These are phyloP conservation scores for Erebia ligea DNA, from an alignment of 2,888 invertebrate genomes.

Conservation along the genomic window DNA sequence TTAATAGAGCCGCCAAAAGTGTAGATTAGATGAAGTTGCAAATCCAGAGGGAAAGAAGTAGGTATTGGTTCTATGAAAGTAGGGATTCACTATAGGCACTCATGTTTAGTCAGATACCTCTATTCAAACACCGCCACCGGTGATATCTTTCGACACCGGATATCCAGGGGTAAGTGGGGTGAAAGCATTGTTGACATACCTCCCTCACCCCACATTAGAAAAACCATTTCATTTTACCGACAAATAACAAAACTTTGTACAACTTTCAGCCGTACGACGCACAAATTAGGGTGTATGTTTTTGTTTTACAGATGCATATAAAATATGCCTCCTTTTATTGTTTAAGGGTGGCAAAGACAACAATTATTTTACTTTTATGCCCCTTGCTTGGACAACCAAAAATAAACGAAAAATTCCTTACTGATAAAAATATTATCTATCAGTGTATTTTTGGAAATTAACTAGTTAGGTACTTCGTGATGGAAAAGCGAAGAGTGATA, in stretches of 20 bases:
- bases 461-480: conserved; percentile 4
- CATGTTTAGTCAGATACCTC: conserved; percentile 21
- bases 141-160: conserved; percentile 59
- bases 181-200: conserved; percentile 67
- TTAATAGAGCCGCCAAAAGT: too few species aligned
- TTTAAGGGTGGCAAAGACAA: conserved; percentile 41
- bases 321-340: conserved; percentile 17
- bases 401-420: conserved; percentile 29
- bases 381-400: conserved; percentile 29
- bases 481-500: not conserved
- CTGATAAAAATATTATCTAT: conserved; percentile 16
- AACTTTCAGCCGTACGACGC: not conserved
- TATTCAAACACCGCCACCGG: conserved; percentile 34
- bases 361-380: conserved; percentile 22
- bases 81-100: not conserved
- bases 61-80: not conserved
- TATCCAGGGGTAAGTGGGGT: conserved; percentile 52
- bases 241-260: conserved; percentile 1
- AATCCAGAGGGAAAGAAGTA: not conserved
- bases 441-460: conserved; percentile 10
- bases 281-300: not conserved
- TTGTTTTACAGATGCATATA: not conserved
- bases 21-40: too few species aligned
- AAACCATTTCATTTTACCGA: conserved; percentile 16
- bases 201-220: conserved; percentile 55